Base-by-base conservation (phyloP, 2,888 invertebrate genomes). In the Bembecia ichneumoniformis region DNA sequence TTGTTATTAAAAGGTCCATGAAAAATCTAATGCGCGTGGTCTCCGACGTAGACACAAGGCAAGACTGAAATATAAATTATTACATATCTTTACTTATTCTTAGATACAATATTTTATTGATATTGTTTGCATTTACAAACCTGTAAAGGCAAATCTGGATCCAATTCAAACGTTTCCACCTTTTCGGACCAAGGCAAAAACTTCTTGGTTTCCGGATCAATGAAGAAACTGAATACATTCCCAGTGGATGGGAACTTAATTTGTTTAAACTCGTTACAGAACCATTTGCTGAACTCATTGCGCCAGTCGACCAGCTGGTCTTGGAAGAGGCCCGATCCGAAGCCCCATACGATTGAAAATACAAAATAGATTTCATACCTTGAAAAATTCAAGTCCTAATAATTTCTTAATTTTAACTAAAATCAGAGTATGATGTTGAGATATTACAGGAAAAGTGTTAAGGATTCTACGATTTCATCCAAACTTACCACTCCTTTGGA, bases 261-360 rank as follows among this genome's bases (percentile, higher is more conserved):
- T 0, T 93, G 89, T 78, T 96, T 97, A 75, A 97, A 98, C 80
- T 98, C 98, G 57, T 93, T 94, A 15, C 90, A 88, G 90, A 96
- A 98, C 97, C 97, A 98, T 76, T 96, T 97, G 68, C 94, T 95
- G 74, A 98, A 98, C 70, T 98, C 98, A 59, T 93, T 93, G 44
- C 97, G 90, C 92, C 97, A 96, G 73, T 98, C 97, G 3, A 94
- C 89, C 43, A 96, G 84, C 87, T 96, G 93, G 83, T 97, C 97
- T 88, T 96, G 96, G 77, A 95, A 97, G 51, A 95, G 89, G 0
- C 93, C 92, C 0, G 97, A 96, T 1, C 98, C 98, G 68, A 98
- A 98, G 0, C 97, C 96, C 97, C 98, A 98, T 17, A 97, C 90
- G 49, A 93, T 89, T 34, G 93, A 91, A 72, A 97, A 98, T 0